Percentiles rank a stretch among this genome's conserved stretches.
These are phyloP conservation scores for Peromyscus polionotus DNA, from an alignment of 2,113 vertebrate species.

Conservation along the genomic window DNA sequence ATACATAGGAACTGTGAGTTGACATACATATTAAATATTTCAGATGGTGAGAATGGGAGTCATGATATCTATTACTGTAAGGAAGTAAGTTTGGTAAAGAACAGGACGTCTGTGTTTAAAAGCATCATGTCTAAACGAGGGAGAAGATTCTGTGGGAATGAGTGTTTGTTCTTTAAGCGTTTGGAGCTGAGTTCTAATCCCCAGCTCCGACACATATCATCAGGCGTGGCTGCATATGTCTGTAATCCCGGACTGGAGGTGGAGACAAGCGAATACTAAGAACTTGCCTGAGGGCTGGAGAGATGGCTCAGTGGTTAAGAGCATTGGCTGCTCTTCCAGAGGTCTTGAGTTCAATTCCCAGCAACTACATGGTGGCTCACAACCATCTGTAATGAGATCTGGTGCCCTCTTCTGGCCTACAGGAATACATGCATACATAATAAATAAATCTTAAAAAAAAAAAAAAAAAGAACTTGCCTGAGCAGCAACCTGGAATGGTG, in stretches of 20 bases:
- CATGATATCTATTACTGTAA: no score
- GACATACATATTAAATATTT: not conserved
- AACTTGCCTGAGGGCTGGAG: not conserved
- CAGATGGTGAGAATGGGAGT: not conserved
- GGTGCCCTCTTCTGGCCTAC: no score
- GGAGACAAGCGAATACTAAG: not conserved
- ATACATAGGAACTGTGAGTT: not conserved
- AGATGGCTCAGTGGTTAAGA: no score
- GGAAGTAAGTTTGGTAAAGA: not conserved
- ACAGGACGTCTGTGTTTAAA: not conserved
- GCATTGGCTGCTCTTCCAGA: no score
- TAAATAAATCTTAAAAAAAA: no score
- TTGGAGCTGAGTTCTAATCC: not conserved
- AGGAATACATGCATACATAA: no score
- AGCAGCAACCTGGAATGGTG: not conserved
- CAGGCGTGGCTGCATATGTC: not conserved
- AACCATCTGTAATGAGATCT: no score
- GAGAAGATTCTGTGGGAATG: not conserved
- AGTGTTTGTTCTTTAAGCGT: fast-evolving
- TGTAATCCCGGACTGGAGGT: no score
- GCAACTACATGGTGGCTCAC: no score
- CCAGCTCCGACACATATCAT: not conserved
- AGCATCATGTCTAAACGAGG: not conserved
- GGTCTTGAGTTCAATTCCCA: no score
- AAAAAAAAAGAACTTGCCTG: not conserved